Conservation (phyloP, 2,888 invertebrate species). For the Cheilosia vernalis region DNA sequence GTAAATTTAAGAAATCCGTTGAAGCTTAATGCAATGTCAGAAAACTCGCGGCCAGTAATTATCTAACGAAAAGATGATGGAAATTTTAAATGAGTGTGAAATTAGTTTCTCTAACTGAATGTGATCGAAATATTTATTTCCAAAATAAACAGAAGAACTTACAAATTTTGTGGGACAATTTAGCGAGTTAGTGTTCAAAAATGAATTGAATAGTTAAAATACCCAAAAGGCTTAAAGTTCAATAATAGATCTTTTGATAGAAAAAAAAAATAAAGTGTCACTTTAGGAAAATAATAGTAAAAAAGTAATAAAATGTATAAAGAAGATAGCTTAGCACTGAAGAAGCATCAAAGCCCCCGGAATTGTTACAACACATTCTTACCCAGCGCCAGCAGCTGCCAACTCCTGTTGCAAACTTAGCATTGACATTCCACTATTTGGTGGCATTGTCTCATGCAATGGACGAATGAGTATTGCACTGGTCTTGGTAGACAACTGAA, state of each 20-base stretch:
- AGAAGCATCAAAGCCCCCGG: slow-evolving; percentile 42
- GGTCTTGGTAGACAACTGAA: slow-evolving; percentile 78
- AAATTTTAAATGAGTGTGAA: too few relatives aligned
- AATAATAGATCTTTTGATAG: neutral
- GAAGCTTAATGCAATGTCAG: too few relatives aligned
- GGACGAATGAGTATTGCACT: slow-evolving; percentile 83
- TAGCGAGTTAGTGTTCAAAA: neutral
- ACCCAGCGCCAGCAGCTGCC: slow-evolving; percentile 77
- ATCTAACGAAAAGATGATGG: too few relatives aligned
- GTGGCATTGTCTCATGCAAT: slow-evolving; percentile 81
- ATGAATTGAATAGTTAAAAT: neutral
- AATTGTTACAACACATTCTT: slow-evolving; percentile 52
- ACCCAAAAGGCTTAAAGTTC: slow-evolving; percentile 13
- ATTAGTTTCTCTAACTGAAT: too few relatives aligned
- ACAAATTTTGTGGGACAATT: neutral
- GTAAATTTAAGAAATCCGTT: too few relatives aligned
- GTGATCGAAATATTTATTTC: too few relatives aligned
- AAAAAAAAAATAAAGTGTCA: slow-evolving; percentile 20
- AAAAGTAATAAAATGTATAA: slow-evolving; percentile 15
- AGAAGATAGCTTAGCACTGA: slow-evolving; percentile 47
- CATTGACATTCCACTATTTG: slow-evolving; percentile 81
- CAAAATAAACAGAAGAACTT: neutral
- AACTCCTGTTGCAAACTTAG: slow-evolving; percentile 80
- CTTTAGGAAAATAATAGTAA: neutral
- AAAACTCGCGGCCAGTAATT: too few relatives aligned